A percentile compares a stretch with the other conserved stretches of the same genome.
phyloP scores from a whole-genome alignment of 2,797 vertebrate genomes.

The Alca torda region DNA sequence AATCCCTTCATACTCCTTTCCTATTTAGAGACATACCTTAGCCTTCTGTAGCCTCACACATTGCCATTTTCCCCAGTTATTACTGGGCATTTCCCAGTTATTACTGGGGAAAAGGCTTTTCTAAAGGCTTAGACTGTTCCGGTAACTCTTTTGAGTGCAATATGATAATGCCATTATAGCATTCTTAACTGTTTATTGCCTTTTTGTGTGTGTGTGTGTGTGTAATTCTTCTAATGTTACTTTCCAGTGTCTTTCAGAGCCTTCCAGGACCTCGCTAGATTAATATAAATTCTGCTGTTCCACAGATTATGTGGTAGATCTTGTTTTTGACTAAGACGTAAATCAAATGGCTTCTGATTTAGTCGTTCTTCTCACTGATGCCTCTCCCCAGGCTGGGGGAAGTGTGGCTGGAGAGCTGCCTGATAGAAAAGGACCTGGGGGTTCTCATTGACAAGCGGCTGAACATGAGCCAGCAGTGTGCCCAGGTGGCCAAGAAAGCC shows the following conservation, averaged over 20 bases:
- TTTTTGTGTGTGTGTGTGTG: not conserved
- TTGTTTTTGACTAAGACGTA: not conserved
- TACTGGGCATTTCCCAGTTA: not conserved
- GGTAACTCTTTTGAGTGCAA: not conserved
- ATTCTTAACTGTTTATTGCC: not conserved
- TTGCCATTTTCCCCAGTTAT: not conserved
- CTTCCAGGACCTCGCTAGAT: not conserved
- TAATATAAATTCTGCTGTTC: not conserved
- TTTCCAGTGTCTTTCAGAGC: not conserved
- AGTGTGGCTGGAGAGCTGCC: too few species aligned
- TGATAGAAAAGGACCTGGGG: too few species aligned
- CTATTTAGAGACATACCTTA: not conserved
- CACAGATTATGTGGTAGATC: not conserved
- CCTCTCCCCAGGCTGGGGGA: not conserved
- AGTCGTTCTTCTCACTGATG: rapidly evolving
- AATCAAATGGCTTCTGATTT: not conserved
- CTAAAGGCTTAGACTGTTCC: not conserved
- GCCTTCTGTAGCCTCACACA: not conserved
- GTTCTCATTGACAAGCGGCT: too few species aligned
- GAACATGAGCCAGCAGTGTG: too few species aligned
- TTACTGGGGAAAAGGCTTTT: not conserved
- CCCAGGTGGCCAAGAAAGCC: too few species aligned
- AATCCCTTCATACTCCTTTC: not conserved
- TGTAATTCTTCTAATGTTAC: not conserved
- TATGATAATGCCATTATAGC: not conserved